Evolutionary conservation across 2,797 vertebrate species (phyloP), one percentile per base, ranked within the genome.

Genomic region (Thunnus albacares): DNA sequence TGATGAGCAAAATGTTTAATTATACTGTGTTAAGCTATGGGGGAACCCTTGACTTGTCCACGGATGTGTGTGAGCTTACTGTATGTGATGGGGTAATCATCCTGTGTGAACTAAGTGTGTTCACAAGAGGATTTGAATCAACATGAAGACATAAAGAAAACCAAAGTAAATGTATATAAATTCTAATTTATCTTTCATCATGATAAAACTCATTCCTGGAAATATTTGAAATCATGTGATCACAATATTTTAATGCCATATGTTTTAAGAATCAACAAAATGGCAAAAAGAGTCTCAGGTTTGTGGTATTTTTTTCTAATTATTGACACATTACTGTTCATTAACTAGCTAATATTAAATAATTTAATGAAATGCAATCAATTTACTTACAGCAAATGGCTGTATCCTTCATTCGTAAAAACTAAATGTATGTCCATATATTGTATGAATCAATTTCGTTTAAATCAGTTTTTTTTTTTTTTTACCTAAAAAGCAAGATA

Each of bases 1-100:
- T 56, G 59, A 79, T 81, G 68, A 78, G 68, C 3, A 15, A 75
- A 87, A 81, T 80, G 47, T 75, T 70, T 77, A 77, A 80, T 78
- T 74, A 57, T 63, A 53, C 51, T 51, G 17, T 77, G 68, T 67
- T 45, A 81, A 70, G 73, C 33, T 60, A 67, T 81, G 18, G 2
- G 18, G 2, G 18, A 8, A 20, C 7, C 30, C 28, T 57, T 55
- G 47, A 66, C 43, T 63, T 51, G 41, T 35, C 22, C 30, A 57
- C 5, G 1, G 20, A 67, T 63, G 55, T 45, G 5, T 52, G 5
- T 63, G 60, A 67, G 22, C 60, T 57, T 53, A 22, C 38, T 18
- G 17, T 51, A 59, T 62, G 22, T 43, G 41, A 60, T 38, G 0
- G 61, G 38, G 11, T 62, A 77, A 60, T 11, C 8, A 14, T 74